Conservation (phyloP, 2,113 vertebrate species). For the Cochlearius cochlearius region DNA sequence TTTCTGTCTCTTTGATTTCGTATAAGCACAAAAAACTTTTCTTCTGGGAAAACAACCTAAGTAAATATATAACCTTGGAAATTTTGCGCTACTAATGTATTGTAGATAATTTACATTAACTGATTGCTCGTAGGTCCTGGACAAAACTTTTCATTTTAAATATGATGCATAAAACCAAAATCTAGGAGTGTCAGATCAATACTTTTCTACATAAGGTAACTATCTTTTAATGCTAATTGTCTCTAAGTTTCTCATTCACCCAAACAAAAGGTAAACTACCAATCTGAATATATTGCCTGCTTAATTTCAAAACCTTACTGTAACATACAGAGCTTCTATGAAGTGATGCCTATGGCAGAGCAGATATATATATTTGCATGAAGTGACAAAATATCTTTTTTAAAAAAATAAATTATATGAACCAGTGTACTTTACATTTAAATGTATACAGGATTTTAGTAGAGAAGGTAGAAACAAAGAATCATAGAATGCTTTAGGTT, state of each 20-base stretch:
- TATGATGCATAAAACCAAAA: conserved; percentile 21
- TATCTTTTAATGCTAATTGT: conserved; percentile 49
- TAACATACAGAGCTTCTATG: background rate
- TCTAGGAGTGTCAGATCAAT: conserved; percentile 44
- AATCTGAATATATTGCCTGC: background rate
- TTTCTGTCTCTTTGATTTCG: background rate
- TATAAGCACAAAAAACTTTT: background rate
- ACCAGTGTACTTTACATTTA: background rate
- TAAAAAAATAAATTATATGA: background rate
- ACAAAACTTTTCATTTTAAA: conserved; percentile 38
- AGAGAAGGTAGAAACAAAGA: background rate
- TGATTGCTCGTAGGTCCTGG: background rate
- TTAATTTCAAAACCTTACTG: background rate
- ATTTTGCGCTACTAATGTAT: background rate
- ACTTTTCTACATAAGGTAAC: conserved; percentile 40
- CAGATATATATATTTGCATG: background rate
- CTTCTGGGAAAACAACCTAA: background rate
- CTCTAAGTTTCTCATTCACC: conserved; percentile 11
- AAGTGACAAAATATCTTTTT: background rate
- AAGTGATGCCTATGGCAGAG: background rate
- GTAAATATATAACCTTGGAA: background rate
- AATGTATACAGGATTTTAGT: background rate
- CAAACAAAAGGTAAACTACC: background rate
- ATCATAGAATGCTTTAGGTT: too few relatives aligned
- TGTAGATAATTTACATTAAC: conserved; percentile 26